phyloP scores from a whole-genome alignment of 1,140 invertebrate species.

The Zaprionus capensis region DNA sequence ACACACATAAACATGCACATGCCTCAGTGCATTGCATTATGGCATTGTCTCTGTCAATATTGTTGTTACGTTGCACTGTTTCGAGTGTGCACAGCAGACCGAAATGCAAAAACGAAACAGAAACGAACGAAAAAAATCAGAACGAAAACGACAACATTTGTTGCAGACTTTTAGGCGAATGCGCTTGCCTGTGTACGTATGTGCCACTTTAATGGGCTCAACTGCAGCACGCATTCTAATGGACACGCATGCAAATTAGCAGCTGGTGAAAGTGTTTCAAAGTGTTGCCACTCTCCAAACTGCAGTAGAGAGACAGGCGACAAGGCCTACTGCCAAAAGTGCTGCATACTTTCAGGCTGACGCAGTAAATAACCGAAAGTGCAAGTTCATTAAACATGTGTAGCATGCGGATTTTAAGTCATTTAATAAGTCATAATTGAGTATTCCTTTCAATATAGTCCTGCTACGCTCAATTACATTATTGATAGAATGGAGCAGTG shows the following conservation, averaged over 20 bases:
- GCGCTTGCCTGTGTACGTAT: conserved; percentile 27
- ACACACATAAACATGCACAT: conserved; percentile 31
- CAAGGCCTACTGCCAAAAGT: background rate
- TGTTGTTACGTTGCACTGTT: conserved; percentile 65
- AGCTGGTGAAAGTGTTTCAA: conserved; percentile 15
- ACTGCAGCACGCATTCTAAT: conserved; percentile 11
- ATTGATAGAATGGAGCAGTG: no score
- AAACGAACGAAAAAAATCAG: conserved; percentile 3
- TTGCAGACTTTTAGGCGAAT: conserved; percentile 64
- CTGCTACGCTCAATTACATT: no score
- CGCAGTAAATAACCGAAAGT: background rate
- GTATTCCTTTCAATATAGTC: no score
- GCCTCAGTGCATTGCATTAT: conserved; percentile 72
- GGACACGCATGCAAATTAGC: conserved; percentile 60
- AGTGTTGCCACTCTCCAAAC: background rate
- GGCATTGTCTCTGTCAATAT: conserved; percentile 78
- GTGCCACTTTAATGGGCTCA: conserved; percentile 59
- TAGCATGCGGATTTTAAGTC: background rate
- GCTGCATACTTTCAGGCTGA: background rate
- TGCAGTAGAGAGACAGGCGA: background rate
- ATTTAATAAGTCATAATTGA: no score
- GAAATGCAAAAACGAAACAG: conserved; percentile 26
- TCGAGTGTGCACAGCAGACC: conserved; percentile 44
- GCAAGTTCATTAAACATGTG: background rate
- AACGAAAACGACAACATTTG: conserved; percentile 65